Conservation (phyloP, 2,113 vertebrate species). For the Chinchilla lanigera region DNA sequence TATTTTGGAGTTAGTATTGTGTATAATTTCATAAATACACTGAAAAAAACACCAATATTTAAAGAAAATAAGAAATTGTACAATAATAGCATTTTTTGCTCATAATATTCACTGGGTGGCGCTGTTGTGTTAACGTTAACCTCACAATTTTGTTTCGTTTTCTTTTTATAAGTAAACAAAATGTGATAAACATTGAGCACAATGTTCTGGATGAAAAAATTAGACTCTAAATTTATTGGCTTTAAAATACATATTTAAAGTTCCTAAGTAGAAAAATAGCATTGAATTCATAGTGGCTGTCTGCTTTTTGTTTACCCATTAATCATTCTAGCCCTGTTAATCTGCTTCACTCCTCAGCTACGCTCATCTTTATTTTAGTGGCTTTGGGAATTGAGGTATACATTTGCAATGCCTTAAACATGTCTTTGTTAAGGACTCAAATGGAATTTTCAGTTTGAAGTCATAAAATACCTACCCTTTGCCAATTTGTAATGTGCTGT, state of each 20-base stretch:
- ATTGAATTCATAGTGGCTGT: neutral
- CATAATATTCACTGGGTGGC: constrained; percentile 62
- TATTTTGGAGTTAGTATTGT: neutral
- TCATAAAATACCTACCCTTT: neutral
- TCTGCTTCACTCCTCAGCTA: neutral
- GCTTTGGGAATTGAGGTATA: neutral
- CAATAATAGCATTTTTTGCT: neutral
- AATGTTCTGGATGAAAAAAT: neutral
- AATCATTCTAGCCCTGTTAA: neutral
- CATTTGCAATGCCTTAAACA: neutral
- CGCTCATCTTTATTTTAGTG: neutral
- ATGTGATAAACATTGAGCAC: neutral
- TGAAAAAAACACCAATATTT: neutral
- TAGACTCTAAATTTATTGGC: constrained; percentile 6
- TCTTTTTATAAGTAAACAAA: neutral
- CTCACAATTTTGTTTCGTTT: neutral
- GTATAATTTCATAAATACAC: neutral
- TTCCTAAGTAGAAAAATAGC: neutral
- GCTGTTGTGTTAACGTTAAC: constrained; percentile 34
- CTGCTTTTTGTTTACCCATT: neutral
- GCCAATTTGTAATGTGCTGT: neutral
- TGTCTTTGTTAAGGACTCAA: neutral
- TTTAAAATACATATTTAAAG: neutral
- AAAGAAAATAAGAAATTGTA: neutral
- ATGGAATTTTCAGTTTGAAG: neutral